Evolutionary conservation across 1,140 invertebrate genomes (phyloP).

Genomic region (Magallana ariakensis): DNA sequence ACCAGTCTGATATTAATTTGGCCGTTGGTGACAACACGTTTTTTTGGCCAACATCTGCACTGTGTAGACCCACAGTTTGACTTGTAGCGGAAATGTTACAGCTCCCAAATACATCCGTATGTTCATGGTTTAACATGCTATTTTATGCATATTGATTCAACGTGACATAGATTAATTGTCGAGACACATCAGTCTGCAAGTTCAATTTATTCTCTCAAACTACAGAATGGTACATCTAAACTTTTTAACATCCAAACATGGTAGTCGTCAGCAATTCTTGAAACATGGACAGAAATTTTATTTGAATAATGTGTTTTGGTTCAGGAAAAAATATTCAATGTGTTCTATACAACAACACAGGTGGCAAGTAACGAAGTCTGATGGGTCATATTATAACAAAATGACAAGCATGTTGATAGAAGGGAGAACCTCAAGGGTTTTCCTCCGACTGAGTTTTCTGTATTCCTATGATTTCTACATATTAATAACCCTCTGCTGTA

Average conservation of each 20-base stretch:
- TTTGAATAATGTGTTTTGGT: no score
- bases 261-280: no score
- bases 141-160: not conserved
- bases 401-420: no score
- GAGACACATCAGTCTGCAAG: no score
- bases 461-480: not conserved
- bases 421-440: not conserved
- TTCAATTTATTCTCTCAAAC: no score
- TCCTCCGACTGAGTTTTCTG: not conserved
- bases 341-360: no score
- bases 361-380: no score
- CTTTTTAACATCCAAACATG: no score
- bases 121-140: not conserved
- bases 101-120: not conserved
- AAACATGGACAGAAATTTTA: no score
- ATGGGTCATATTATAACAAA: no score
- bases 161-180: not conserved
- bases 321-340: no score
- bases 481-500: constrained; percentile 1
- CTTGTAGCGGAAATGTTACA: constrained; percentile 12
- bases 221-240: no score
- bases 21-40: not conserved
- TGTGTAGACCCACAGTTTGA: not conserved
- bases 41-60: not conserved
- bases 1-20: not conserved